These are phyloP conservation scores for Pyrgus malvae DNA, from an alignment of 2,888 invertebrate genomes.

Conservation along the genomic window DNA sequence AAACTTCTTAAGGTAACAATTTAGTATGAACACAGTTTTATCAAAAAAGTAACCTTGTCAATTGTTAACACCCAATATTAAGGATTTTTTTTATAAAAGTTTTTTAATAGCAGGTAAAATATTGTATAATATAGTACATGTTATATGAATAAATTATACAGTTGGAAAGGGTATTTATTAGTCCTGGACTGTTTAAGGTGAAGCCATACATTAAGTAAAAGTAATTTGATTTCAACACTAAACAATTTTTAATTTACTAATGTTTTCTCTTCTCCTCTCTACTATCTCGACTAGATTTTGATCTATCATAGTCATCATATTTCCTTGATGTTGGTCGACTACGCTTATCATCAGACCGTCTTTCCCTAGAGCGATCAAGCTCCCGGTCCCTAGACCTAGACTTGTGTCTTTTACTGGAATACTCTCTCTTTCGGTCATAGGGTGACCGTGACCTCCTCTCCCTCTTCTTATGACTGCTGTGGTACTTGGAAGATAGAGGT, in stretches of 20 bases:
- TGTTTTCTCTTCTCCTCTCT: conserved; percentile 71
- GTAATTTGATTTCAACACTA: conserved; percentile 5
- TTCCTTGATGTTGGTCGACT: conserved; percentile 59
- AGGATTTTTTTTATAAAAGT: too few species aligned
- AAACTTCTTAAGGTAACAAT: too few species aligned
- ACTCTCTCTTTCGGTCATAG: conserved; percentile 73
- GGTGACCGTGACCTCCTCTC: conserved; percentile 73
- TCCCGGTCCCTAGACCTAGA: conserved; percentile 73
- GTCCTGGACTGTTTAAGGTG: too few species aligned
- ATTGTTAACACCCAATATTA: too few species aligned
- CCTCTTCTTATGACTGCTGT: conserved; percentile 72
- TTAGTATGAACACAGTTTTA: too few species aligned
- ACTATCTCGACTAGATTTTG: conserved; percentile 65
- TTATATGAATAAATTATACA: too few species aligned
- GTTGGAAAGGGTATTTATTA: too few species aligned
- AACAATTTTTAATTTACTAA: conserved; percentile 36
- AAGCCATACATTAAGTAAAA: too few species aligned
- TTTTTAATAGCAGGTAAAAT: too few species aligned
- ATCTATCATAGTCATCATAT: conserved; percentile 75
- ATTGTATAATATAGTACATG: too few species aligned
- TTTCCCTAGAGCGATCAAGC: conserved; percentile 62
- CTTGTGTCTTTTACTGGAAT: conserved; percentile 71
- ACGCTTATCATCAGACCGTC: conserved; percentile 67
- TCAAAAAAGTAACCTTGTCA: too few species aligned
- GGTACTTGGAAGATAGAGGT: conserved; percentile 72